Evolutionary conservation across 2,888 invertebrate genomes (phyloP).

Genomic region (Chydorus sphaericus): DNA sequence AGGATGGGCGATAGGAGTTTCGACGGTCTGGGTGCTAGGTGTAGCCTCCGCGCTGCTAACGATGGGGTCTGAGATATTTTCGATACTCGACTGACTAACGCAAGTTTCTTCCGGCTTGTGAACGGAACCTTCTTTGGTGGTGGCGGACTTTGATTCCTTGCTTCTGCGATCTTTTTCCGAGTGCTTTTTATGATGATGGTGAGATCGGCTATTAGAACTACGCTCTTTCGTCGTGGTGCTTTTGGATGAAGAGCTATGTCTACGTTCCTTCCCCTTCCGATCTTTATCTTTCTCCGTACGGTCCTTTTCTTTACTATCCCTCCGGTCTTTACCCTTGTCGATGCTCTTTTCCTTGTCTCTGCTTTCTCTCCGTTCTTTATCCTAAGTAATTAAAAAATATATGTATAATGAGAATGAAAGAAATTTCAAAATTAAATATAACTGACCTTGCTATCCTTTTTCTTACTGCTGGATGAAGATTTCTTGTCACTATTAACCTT

Average conservation of each 20-base stretch:
- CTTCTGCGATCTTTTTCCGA: slow-evolving; percentile 19
- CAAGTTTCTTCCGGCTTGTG: neutral
- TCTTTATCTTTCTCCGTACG: slow-evolving; percentile 4
- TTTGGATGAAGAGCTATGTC: slow-evolving; percentile 16
- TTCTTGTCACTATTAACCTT: neutral
- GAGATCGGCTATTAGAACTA: slow-evolving; percentile 26
- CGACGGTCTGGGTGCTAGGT: slow-evolving; percentile 16
- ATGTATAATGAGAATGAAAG: neutral
- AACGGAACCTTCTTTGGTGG: slow-evolving; percentile 1
- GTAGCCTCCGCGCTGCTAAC: neutral
- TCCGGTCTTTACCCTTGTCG: neutral
- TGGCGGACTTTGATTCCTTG: slow-evolving; percentile 22
- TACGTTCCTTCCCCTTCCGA: neutral
- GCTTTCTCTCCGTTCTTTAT: slow-evolving; percentile 13
- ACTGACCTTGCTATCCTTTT: too few relatives aligned
- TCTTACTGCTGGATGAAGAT: neutral
- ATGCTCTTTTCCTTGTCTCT: slow-evolving; percentile 16
- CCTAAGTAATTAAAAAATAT: neutral
- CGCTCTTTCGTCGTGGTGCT: slow-evolving; percentile 24
- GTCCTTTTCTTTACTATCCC: slow-evolving; percentile 8
- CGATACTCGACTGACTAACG: too few relatives aligned
- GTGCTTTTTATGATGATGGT: slow-evolving; percentile 8
- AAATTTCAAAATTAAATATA: too few relatives aligned
- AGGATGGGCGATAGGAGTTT: slow-evolving; percentile 25
- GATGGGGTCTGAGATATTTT: neutral